Conservation (phyloP, 2,113 vertebrate species). For the Anguilla rostrata region DNA sequence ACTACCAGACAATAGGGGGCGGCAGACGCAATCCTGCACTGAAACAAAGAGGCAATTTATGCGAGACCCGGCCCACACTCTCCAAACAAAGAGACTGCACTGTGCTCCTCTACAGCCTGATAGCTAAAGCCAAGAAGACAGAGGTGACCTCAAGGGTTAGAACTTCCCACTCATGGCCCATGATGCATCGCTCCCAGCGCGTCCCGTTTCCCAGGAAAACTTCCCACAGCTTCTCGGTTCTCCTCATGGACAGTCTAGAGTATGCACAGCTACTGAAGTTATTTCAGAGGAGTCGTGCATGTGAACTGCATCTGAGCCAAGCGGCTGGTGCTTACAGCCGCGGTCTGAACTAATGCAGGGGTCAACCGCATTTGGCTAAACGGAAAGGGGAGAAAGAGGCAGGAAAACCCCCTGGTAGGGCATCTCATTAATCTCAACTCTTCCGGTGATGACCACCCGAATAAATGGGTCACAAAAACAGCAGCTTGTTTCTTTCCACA, state of each 20-base stretch:
- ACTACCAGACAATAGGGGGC: conserved; percentile 57
- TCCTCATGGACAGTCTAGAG: not conserved
- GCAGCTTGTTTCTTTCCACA: not conserved
- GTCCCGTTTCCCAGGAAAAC: not conserved
- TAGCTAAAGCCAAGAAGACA: not conserved
- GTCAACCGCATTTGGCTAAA: not conserved
- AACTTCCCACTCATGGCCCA: not conserved
- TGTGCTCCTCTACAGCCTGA: not conserved
- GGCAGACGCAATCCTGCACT: conserved; percentile 48
- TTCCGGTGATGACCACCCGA: not conserved
- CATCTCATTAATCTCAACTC: not conserved
- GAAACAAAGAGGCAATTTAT: conserved; percentile 55
- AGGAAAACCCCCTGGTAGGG: not conserved
- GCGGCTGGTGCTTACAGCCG: not conserved
- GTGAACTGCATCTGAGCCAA: not conserved
- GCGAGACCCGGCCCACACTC: not conserved
- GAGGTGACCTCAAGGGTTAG: not conserved
- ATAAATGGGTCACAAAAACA: not conserved
- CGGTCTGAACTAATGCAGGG: not conserved
- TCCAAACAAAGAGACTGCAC: conserved; percentile 45
- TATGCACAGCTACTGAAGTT: not conserved
- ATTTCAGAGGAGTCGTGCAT: not conserved
- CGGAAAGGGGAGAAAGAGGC: not conserved
- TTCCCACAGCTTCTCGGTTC: not conserved
- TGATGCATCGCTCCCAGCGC: not conserved